Evolutionary conservation across 1,140 invertebrate genomes (phyloP).

Genomic region (Grapholita molesta): DNA sequence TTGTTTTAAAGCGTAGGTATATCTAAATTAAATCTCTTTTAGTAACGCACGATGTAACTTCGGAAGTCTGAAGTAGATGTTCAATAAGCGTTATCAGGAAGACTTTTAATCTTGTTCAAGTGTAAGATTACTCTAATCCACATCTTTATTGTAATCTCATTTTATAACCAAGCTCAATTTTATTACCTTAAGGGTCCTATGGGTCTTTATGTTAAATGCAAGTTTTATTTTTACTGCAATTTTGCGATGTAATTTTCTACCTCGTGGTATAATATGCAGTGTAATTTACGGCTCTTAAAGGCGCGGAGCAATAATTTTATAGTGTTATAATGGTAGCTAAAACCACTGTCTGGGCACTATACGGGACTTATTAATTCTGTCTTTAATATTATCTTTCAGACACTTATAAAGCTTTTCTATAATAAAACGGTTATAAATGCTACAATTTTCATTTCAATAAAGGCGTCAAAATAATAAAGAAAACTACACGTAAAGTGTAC

Average conservation of each 20-base stretch:
- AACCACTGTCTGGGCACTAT: background rate
- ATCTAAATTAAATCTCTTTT: slow-evolving; percentile 14
- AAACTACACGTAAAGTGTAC: too few species aligned
- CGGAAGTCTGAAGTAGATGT: background rate
- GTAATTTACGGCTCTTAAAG: background rate
- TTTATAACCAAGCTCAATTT: background rate
- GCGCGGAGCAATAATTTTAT: background rate
- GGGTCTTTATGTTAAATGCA: background rate
- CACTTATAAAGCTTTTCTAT: too few species aligned
- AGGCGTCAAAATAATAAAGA: too few species aligned
- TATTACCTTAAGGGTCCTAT: background rate
- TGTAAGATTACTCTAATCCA: background rate
- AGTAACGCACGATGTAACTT: slow-evolving; percentile 1
- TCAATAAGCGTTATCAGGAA: background rate
- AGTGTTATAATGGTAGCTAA: background rate
- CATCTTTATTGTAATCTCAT: background rate
- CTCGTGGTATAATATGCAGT: background rate
- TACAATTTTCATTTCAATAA: too few species aligned
- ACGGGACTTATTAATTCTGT: background rate
- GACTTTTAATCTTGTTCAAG: background rate
- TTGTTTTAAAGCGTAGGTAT: background rate
- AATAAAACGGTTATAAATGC: too few species aligned
- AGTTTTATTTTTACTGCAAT: background rate
- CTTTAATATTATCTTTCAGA: too few species aligned
- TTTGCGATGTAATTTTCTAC: background rate